Evolutionary conservation across 2,113 vertebrate species (phyloP), one percentile per base, ranked within the genome.

Genomic region (Oncorhynchus masou): DNA sequence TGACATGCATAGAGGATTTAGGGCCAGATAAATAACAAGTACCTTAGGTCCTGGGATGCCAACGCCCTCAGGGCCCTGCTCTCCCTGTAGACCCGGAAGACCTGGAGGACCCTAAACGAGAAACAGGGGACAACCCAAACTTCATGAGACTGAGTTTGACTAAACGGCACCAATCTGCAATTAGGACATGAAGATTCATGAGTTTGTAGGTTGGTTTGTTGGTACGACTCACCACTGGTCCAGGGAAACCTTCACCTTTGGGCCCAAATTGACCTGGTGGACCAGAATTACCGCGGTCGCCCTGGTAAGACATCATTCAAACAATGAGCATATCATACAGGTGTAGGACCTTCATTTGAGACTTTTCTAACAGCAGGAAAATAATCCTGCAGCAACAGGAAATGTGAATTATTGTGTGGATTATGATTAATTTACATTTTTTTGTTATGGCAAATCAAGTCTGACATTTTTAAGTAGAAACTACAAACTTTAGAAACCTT

Each of bases 1-100:
- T 45, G 9, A 45, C 51, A 20, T 68, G 29, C 29, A 68, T 15
- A 16, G n/a, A n/a, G 16, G 16, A 9, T 22, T 62, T n/a, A 22
- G 59, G 59, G 59, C 13, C 59, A 62, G 7, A 8, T 62, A 11
- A 57, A 57, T 15, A 57, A 57, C 4, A 57, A 62, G 59, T 62
- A 97, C 96, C 95, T 96, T 97, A 45, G 95, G 93, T 86, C 96
- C 96, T 83, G 94, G 94, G 83, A 95, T 79, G 85, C 95, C 96
- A 75, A 93, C 74, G 81, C 96, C 96, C 71, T 96, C 95, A 67
- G 83, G 86, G 5, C 96, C 96, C 4, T 81, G 91, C 62, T 97
- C 95, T 59, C 95, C 96, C 0, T 88, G 86, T 78, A 90, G 82
- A 5, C 96, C 96, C 81, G 93, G 94, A 73, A 94, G 78, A 8